These are phyloP conservation scores for Metopia argyrocephala DNA, from an alignment of 2,888 invertebrate genomes.

Conservation along the genomic window DNA sequence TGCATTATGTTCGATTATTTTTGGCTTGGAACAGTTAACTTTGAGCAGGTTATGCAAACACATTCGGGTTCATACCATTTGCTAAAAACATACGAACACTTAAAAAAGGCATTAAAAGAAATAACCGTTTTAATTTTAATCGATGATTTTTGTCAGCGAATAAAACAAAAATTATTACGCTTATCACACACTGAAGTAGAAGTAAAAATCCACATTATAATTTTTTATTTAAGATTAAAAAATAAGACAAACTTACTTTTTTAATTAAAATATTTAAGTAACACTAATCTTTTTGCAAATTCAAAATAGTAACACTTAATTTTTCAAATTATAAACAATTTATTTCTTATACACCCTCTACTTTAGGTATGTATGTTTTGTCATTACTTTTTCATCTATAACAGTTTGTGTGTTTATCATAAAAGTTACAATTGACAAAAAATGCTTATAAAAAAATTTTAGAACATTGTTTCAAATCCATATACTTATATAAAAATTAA, in stretches of 20 bases:
- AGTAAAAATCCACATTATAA: neutral
- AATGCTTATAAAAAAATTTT: too few relatives aligned
- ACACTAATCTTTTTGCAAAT: neutral
- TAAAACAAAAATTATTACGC: too few relatives aligned
- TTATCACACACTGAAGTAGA: neutral
- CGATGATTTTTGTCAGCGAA: too few relatives aligned
- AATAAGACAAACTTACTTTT: too few relatives aligned
- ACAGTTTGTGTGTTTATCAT: neutral
- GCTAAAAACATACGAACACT: neutral
- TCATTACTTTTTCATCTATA: too few relatives aligned
- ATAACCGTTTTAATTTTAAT: neutral
- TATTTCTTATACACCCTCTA: neutral
- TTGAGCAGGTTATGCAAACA: too few relatives aligned
- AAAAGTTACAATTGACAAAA: neutral
- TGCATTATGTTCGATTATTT: too few relatives aligned
- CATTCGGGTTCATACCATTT: too few relatives aligned
- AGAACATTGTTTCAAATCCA: neutral
- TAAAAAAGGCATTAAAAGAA: neutral
- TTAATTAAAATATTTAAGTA: neutral
- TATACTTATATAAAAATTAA: too few relatives aligned
- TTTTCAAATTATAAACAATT: neutral
- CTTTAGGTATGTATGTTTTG: too few relatives aligned
- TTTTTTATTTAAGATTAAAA: too few relatives aligned
- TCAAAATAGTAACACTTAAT: neutral
- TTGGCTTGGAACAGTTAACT: too few relatives aligned